Base-by-base conservation (phyloP, 2,113 vertebrate genomes). In the Thymallus thymallus region DNA sequence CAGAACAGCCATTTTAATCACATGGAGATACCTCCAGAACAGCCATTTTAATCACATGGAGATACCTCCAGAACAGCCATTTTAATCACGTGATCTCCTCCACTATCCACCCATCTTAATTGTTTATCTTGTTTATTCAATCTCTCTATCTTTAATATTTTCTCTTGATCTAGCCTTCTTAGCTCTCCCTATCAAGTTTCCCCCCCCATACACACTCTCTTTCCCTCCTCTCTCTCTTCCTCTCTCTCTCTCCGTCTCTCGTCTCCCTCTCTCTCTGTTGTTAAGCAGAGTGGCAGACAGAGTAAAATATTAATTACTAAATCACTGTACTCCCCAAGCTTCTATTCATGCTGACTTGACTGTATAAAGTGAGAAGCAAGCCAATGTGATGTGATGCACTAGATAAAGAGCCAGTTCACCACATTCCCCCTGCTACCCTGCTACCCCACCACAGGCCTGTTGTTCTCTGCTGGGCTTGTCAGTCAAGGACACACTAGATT, bases 271-370 rank as follows among this genome's bases (percentile, higher is more conserved):
- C 88, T 85, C 86, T 86, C 85, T 91, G 86, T 84, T 81, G 85
- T 86, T 78, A 83, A 85, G 85, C 87, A 87, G 75, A 89, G 85
- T 88, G 87, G 87, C 86, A 88, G 84, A 87, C 80, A 60, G 81
- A 88, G 81, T 89, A 80, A 91, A 92, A 92, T 89, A 91, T 92
- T 92, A 89, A 91, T 91, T 90, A 86, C 86, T 77, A 89, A 91
- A 92, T 91, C 91, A 89, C 87, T 87, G 87, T 76, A 80, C 87
- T 89, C 87, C 76, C 83, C 86, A 86, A 85, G 86, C 84, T 88
- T 86, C 85, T 24, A 86, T 85, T 84, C 83, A 84, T 85, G 82
- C 88, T 91, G 86, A 88, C 88, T 89, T 88, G 76, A 88, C 86
- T 81, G 75, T 86, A 85, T 85, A 86, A 87, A 77, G 51, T 86